Base-by-base conservation (phyloP, 2,797 vertebrate species). In the Sebastes minor region DNA sequence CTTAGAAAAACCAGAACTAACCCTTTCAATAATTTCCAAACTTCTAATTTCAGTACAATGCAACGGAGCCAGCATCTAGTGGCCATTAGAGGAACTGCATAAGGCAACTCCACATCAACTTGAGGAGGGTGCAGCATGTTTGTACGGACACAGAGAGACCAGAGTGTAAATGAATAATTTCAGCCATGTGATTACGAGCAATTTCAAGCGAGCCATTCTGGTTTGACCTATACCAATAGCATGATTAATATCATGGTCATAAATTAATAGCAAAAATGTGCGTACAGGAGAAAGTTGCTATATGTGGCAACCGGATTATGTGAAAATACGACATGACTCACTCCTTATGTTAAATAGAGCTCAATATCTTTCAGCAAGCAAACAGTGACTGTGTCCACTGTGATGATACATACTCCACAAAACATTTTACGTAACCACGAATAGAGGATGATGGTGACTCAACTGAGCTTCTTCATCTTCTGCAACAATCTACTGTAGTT, bases 391-490 rank as follows among this genome's bases (percentile, higher is more conserved):
- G 14, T 6, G 3, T 55, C 13, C 25, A 7, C 62, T 9, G 49
- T 66, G 72, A 71, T 25, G 3, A 71, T 35, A 8, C 32, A 74
- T 14, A 23, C 62, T 53, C 52, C 20, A 61, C 6, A 28, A 57
- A 77, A 62, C 13, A 32, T 67, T 73, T 76, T 62, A 79, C 7
- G 6, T 81, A 66, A 80, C 33, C 49, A 20, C 6, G 33, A 76
- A 76, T 27, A 70, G 59, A 56, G 63, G 38, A 56, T 33, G 67
- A 49, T 23, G 33, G 3, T 80, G 80, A 84, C 55, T 83, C 79
- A 81, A 30, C 25, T 20, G 13, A 65, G 28, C 2, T 23, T 53
- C 9, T n/a, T 66, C 35, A 38, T 38, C 74, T 64, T 28, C 20
- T 68, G 14, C 53, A 35, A 38, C 25, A 32, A 8, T 30, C n/a